phyloP scores from a whole-genome alignment of 2,113 vertebrate species.

The Lepus europaeus region DNA sequence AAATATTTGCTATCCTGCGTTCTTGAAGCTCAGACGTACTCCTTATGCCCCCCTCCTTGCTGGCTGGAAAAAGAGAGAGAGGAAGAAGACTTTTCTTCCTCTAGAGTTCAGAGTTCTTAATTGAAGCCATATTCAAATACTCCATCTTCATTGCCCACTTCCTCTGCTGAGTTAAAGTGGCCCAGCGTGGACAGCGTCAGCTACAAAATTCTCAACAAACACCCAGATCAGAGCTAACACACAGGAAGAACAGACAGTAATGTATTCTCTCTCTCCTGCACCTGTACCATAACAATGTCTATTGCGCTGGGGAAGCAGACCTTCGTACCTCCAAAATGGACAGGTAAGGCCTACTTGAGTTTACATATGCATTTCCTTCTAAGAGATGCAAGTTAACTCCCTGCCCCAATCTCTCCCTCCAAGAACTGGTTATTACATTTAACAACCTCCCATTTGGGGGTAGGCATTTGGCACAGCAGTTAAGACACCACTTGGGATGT shows the following conservation, averaged over 20 bases:
- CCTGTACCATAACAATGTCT: neutral
- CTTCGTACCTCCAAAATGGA: neutral
- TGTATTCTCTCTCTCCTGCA: neutral
- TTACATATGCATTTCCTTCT: neutral
- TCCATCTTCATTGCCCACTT: neutral
- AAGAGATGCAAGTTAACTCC: constrained; percentile 13
- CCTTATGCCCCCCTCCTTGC: neutral
- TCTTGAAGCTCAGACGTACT: neutral
- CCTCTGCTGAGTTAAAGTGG: constrained; percentile 19
- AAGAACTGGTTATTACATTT: neutral
- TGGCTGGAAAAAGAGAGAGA: neutral
- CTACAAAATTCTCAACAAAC: constrained; percentile 5
- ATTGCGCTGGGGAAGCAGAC: neutral
- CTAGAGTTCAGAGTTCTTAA: neutral
- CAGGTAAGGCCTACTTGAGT: neutral
- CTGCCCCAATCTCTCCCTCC: neutral
- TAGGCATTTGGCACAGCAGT: no score
- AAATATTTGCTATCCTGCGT: constrained; percentile 1
- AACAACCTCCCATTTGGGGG: neutral
- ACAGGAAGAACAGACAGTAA: neutral
- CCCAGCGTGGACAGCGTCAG: neutral
- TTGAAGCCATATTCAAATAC: neutral
- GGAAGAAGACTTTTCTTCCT: neutral
- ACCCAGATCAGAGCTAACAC: neutral
- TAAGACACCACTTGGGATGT: no score